phyloP scores from a whole-genome alignment of 2,797 vertebrate genomes.

The Myotis planiceps region DNA sequence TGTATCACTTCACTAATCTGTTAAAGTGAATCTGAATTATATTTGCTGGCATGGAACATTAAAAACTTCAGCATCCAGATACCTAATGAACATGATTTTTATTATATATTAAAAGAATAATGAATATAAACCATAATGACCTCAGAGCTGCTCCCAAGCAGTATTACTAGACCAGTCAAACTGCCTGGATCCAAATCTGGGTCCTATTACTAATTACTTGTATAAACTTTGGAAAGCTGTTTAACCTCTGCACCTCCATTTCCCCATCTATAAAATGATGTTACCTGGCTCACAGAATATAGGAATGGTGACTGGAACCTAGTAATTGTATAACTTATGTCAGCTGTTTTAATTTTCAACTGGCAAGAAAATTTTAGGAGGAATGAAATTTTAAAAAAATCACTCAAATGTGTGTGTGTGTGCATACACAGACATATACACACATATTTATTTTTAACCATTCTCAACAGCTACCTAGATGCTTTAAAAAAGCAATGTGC shows the following conservation, averaged over 20 bases:
- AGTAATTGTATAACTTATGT: neutral
- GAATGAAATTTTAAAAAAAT: neutral
- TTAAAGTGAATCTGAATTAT: neutral
- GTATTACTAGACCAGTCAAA: neutral
- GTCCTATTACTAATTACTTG: neutral
- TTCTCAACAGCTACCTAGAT: neutral
- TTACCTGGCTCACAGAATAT: neutral
- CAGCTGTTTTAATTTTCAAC: neutral
- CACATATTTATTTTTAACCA: neutral
- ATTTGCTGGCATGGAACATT: neutral
- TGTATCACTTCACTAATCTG: neutral
- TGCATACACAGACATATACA: too few species aligned
- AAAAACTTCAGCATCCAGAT: neutral
- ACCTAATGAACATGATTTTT: neutral
- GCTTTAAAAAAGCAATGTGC: neutral
- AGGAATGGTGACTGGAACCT: neutral
- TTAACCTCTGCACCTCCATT: neutral
- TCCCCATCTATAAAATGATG: neutral
- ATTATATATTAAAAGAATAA: slow-evolving; percentile 29
- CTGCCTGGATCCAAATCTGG: neutral
- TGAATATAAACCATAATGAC: neutral
- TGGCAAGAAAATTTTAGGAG: slow-evolving; percentile 15
- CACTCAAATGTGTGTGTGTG: neutral
- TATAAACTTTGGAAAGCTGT: neutral
- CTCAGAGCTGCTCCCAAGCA: slow-evolving; percentile 8